These are phyloP conservation scores for Apodemia mormo DNA, from an alignment of 2,888 invertebrate species.

Conservation along the genomic window DNA sequence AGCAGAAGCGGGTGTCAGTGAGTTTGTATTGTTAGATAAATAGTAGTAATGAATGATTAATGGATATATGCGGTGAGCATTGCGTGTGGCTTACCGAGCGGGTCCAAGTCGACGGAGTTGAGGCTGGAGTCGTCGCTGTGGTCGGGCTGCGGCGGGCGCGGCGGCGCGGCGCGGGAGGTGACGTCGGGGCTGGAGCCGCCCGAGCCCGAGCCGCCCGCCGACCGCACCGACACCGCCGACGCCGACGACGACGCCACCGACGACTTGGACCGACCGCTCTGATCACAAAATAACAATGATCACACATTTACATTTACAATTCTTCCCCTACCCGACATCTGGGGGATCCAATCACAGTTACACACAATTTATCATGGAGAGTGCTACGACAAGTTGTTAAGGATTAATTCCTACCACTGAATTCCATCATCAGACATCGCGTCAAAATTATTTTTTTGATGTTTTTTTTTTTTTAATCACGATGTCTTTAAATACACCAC, in stretches of 20 bases:
- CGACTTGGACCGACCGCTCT: conserved; percentile 85
- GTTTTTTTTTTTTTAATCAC: too few species aligned
- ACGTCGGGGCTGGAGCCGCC: conserved; percentile 77
- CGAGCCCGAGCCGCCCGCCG: conserved; percentile 66
- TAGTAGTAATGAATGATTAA: not conserved
- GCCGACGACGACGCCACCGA: conserved; percentile 75
- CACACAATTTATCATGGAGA: too few species aligned
- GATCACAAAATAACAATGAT: conserved; percentile 30
- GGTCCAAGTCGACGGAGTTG: conserved; percentile 94
- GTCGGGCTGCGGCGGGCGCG: conserved; percentile 66
- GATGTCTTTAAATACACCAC: too few species aligned
- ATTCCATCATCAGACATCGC: too few species aligned
- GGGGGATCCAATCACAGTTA: too few species aligned
- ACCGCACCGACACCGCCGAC: conserved; percentile 74
- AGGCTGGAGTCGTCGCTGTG: conserved; percentile 94
- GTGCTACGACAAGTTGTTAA: too few species aligned
- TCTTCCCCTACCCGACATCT: too few species aligned
- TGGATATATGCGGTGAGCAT: not conserved
- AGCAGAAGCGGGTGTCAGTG: too few species aligned
- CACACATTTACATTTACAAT: too few species aligned
- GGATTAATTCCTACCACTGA: too few species aligned
- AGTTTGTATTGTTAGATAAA: too few species aligned
- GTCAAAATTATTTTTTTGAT: too few species aligned
- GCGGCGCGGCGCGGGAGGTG: conserved; percentile 74
- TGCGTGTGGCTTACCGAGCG: conserved; percentile 72